Conservation (phyloP, 2,797 vertebrate species). For the Zalophus californianus region DNA sequence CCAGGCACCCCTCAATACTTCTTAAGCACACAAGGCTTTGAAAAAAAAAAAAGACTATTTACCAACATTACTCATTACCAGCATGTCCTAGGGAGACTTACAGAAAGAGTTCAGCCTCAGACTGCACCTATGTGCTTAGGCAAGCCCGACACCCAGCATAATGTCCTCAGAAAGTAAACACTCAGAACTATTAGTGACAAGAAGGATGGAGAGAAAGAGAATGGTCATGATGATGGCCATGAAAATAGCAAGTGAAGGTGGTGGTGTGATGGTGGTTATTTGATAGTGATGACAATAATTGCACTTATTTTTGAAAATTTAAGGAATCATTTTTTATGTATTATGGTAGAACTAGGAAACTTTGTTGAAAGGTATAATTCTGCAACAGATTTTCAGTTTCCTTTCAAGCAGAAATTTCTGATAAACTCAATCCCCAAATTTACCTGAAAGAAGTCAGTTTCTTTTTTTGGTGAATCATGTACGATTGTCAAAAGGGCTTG, state of each 20-base stretch:
- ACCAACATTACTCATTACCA: not conserved
- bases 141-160: not conserved
- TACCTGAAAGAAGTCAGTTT: not conserved
- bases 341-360: conserved; percentile 9
- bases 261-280: not conserved
- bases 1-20: not conserved
- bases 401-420: conserved; percentile 48
- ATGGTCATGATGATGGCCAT: not conserved
- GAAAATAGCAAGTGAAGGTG: not conserved
- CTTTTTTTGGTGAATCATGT: not conserved
- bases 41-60: not conserved
- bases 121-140: not conserved
- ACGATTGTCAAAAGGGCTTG: not conserved
- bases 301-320: conserved; percentile 23
- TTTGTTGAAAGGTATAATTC: conserved; percentile 3
- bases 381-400: conserved; percentile 36
- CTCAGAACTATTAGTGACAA: not conserved
- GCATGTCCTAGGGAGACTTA: not conserved
- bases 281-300: not conserved
- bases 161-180: not conserved
- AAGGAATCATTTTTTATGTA: conserved; percentile 39
- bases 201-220: not conserved
- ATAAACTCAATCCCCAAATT: not conserved
- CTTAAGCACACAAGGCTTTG: not conserved
- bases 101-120: not conserved